Evolutionary conservation across 2,888 invertebrate species (phyloP).

Genomic region (Iphiclides podalirius): DNA sequence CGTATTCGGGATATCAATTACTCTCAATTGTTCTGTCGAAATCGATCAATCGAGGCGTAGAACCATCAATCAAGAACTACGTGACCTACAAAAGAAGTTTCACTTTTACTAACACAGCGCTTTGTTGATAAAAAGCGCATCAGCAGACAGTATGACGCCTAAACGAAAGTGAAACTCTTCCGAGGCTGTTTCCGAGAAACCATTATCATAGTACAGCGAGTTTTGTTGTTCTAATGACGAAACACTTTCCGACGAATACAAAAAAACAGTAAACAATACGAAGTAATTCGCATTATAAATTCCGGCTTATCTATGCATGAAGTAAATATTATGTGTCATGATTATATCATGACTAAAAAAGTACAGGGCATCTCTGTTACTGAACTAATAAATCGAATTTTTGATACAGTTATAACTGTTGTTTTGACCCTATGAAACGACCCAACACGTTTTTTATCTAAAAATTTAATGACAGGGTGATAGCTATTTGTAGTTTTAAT

Average conservation of each 20-base stretch:
- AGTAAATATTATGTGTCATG: not conserved
- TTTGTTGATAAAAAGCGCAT: constrained; percentile 20
- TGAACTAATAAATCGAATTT: no score
- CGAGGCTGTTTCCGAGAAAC: constrained; percentile 40
- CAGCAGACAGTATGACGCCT: constrained; percentile 49
- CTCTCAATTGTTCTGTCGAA: constrained; percentile 18
- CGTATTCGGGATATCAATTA: not conserved
- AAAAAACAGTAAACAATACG: not conserved
- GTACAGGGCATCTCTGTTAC: no score
- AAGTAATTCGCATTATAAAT: not conserved
- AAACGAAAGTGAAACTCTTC: constrained; percentile 42
- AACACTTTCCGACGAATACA: not conserved
- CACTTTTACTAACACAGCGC: constrained; percentile 37
- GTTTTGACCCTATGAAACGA: no score
- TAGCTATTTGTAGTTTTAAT: no score
- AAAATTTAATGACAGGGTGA: no score
- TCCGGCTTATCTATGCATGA: not conserved
- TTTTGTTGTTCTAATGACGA: constrained; percentile 13
- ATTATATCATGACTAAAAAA: no score
- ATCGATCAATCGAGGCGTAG: constrained; percentile 16
- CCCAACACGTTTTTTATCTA: no score
- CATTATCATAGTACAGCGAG: constrained; percentile 4
- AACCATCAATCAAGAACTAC: constrained; percentile 38
- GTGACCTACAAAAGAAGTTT: constrained; percentile 39
- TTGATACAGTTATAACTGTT: not conserved